These are phyloP conservation scores for Drosophila falleni DNA, from an alignment of 2,888 invertebrate genomes.

Conservation along the genomic window DNA sequence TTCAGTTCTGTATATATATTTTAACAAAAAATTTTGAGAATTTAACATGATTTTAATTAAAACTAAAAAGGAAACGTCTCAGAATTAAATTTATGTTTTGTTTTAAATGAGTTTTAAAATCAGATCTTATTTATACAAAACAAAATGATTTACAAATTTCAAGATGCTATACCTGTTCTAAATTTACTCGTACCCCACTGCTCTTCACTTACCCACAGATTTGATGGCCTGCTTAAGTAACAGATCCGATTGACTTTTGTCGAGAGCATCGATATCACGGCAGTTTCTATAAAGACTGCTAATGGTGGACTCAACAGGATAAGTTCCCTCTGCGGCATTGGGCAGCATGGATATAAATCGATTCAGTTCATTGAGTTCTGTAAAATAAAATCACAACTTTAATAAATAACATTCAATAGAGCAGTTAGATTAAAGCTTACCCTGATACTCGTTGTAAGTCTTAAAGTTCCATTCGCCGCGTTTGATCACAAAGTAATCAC, in stretches of 20 bases:
- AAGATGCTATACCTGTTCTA: too few relatives aligned
- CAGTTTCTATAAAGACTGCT: slow-evolving; percentile 83
- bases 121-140: too few relatives aligned
- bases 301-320: slow-evolving; percentile 84
- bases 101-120: too few relatives aligned
- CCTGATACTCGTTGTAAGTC: slow-evolving; percentile 85
- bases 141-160: too few relatives aligned
- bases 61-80: background rate
- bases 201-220: slow-evolving; percentile 81
- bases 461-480: slow-evolving; percentile 85
- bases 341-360: slow-evolving; percentile 84
- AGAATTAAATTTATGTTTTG: too few relatives aligned
- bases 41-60: background rate
- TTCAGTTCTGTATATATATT: too few relatives aligned
- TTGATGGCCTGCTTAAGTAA: slow-evolving; percentile 82
- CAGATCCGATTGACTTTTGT: slow-evolving; percentile 83
- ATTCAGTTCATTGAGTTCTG: slow-evolving; percentile 84
- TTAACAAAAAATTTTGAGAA: too few relatives aligned
- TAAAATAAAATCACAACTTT: background rate
- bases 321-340: slow-evolving; percentile 74
- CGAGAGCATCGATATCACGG: slow-evolving; percentile 83
- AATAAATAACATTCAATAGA: too few relatives aligned
- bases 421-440: slow-evolving; percentile 53
- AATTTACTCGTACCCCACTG: background rate
- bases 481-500: slow-evolving; percentile 84